phyloP scores from a whole-genome alignment of 2,888 invertebrate species.

The Polyploca ridens region DNA sequence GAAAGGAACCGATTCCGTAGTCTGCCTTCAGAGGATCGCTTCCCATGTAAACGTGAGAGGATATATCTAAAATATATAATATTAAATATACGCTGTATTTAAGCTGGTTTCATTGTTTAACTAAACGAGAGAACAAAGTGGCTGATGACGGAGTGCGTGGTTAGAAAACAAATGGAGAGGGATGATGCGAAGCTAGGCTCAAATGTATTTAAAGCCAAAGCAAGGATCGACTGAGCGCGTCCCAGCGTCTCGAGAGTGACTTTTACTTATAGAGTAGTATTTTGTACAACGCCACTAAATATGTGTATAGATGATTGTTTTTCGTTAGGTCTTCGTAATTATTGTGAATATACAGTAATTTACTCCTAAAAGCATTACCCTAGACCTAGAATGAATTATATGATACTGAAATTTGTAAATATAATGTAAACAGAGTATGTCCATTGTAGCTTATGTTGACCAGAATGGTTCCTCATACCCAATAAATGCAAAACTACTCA shows the following conservation, averaged over 20 bases:
- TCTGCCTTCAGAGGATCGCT: slow-evolving; percentile 51
- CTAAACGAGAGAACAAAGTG: slow-evolving; percentile 72
- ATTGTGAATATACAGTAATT: slow-evolving; percentile 82
- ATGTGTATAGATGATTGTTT: slow-evolving; percentile 75
- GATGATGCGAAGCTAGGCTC: slow-evolving; percentile 48
- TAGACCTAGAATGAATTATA: slow-evolving; percentile 77
- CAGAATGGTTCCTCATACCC: slow-evolving; percentile 84
- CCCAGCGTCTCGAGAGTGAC: slow-evolving; percentile 58
- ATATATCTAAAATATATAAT: slow-evolving; percentile 63
- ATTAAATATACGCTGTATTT: slow-evolving; percentile 77
- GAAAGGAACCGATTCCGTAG: slow-evolving; percentile 54
- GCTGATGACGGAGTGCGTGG: slow-evolving; percentile 51
- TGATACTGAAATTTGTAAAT: slow-evolving; percentile 81
- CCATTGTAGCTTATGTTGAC: slow-evolving; percentile 85
- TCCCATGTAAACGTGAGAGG: slow-evolving; percentile 47
- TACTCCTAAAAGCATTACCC: slow-evolving; percentile 71
- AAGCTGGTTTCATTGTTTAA: slow-evolving; percentile 73
- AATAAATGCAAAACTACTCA: slow-evolving; percentile 84
- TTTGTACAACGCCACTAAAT: slow-evolving; percentile 78
- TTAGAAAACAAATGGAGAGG: slow-evolving; percentile 29
- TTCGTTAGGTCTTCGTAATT: slow-evolving; percentile 73
- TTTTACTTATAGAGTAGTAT: slow-evolving; percentile 69
- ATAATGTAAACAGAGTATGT: slow-evolving; percentile 81
- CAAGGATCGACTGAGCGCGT: slow-evolving; percentile 39
- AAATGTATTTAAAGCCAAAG: slow-evolving; percentile 53